These are phyloP conservation scores for Takifugu flavidus DNA, from an alignment of 2,113 vertebrate species.

Conservation along the genomic window DNA sequence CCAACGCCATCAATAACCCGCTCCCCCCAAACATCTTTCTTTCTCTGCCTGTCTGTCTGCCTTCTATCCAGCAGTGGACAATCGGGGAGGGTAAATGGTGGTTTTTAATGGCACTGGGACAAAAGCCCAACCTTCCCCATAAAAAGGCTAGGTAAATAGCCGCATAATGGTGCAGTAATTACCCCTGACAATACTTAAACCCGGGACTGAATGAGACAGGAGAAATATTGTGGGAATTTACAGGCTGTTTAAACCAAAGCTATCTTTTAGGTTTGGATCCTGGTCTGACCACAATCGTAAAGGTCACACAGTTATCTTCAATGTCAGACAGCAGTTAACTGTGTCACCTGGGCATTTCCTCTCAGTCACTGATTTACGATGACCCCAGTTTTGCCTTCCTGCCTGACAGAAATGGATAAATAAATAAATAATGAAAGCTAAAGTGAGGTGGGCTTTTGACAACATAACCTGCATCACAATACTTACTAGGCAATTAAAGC, in stretches of 20 bases:
- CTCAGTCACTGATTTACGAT: slow-evolving; percentile 1
- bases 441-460: slow-evolving; percentile 1
- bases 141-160: slow-evolving; percentile 59
- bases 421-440: not conserved
- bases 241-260: slow-evolving; percentile 55
- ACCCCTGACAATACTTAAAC: slow-evolving; percentile 32
- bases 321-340: slow-evolving; percentile 43
- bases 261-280: slow-evolving; percentile 44
- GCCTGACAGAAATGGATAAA: not conserved
- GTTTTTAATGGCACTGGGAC: slow-evolving; percentile 54
- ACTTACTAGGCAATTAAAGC: too few relatives aligned
- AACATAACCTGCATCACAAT: not conserved
- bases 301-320: slow-evolving; percentile 62
- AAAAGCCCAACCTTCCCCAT: slow-evolving; percentile 40
- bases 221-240: slow-evolving; percentile 70
- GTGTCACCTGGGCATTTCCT: slow-evolving; percentile 48
- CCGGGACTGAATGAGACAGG: slow-evolving; percentile 41
- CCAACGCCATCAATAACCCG: slow-evolving; percentile 64
- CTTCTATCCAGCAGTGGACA: slow-evolving; percentile 41
- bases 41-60: slow-evolving; percentile 15
- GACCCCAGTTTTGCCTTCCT: not conserved
- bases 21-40: slow-evolving; percentile 14
- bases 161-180: slow-evolving; percentile 62
- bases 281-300: slow-evolving; percentile 33
- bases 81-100: slow-evolving; percentile 52